A percentile compares a stretch with the other conserved stretches of the same genome.
These are phyloP conservation scores for Styela clava DNA, from an alignment of 23 tunicate genomes.

Conservation along the genomic window DNA sequence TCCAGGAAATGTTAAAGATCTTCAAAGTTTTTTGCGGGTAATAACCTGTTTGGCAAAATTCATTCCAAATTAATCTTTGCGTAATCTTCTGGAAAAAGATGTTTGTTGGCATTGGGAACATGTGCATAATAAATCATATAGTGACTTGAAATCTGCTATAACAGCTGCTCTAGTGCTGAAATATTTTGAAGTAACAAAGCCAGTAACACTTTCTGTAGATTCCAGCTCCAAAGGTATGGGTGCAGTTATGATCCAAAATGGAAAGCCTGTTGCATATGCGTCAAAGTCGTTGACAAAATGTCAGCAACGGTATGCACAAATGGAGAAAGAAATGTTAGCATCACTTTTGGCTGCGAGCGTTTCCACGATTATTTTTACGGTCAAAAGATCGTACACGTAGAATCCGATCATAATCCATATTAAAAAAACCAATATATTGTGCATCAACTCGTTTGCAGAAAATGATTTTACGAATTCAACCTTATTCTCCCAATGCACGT, in stretches of 20 bases:
- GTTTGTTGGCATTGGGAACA: neutral
- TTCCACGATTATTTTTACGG: neutral
- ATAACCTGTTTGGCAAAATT: neutral
- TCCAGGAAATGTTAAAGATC: neutral
- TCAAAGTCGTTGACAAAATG: neutral
- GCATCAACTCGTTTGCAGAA: constrained; percentile 49
- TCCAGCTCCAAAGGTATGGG: neutral
- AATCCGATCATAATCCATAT: neutral
- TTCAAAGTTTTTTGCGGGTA: neutral
- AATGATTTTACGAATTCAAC: constrained; percentile 42
- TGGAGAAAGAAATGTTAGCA: neutral
- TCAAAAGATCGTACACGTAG: neutral
- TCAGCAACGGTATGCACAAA: neutral
- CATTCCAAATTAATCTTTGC: neutral
- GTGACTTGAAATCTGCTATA: neutral
- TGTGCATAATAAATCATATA: neutral
- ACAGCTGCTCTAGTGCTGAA: neutral
- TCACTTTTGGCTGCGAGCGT: neutral
- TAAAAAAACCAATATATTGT: constrained; percentile 23
- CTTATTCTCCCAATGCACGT: constrained; percentile 21
- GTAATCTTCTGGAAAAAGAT: neutral
- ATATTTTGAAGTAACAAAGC: neutral
- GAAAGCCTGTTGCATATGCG: neutral
- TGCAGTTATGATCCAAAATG: neutral
- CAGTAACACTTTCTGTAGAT: neutral